phyloP scores from a whole-genome alignment of 2,113 vertebrate species.

The Cyanoderma ruficeps region DNA sequence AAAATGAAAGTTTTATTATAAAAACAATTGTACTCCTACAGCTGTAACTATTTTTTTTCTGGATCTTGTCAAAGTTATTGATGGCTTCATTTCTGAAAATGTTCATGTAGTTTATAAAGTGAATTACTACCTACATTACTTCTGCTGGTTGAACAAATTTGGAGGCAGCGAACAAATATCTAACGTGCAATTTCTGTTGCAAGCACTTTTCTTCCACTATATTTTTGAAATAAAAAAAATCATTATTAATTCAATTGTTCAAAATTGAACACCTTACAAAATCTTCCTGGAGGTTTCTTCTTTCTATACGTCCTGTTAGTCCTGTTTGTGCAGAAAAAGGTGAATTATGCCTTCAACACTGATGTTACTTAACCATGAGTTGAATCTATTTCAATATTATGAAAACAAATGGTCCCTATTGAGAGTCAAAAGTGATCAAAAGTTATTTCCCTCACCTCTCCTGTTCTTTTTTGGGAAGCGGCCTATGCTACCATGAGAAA shows the following conservation, averaged over 20 bases:
- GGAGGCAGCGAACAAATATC: neutral
- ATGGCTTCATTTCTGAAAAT: neutral
- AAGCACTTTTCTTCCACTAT: neutral
- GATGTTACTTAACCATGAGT: neutral
- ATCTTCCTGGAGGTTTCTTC: neutral
- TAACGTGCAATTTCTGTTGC: neutral
- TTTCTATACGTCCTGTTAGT: neutral
- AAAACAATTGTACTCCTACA: neutral
- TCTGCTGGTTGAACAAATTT: neutral
- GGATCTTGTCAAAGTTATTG: neutral
- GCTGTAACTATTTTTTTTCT: neutral
- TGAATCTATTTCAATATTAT: neutral
- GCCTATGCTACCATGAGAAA: neutral
- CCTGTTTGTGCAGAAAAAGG: neutral
- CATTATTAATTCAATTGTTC: neutral
- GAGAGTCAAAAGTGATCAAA: neutral
- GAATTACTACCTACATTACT: neutral
- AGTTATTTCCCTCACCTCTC: neutral
- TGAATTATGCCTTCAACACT: neutral
- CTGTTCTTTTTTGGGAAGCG: neutral
- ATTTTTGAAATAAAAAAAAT: neutral
- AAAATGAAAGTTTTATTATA: neutral
- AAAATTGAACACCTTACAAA: neutral
- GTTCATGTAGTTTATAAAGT: neutral
- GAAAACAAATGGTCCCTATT: neutral